Evolutionary conservation across 1,140 invertebrate species (phyloP).

Genomic region (Chrysoperla carnea): DNA sequence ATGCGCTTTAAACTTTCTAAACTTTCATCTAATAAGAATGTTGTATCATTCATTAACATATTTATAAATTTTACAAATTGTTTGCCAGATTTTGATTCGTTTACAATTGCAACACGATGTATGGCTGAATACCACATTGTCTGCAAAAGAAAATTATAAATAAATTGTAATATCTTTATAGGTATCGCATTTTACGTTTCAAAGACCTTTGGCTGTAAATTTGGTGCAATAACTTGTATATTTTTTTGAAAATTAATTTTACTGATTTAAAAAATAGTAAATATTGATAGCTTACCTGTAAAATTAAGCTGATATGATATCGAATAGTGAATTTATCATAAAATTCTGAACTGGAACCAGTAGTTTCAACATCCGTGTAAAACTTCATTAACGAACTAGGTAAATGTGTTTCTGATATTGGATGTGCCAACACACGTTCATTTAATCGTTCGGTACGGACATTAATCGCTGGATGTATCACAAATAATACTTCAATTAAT

Average conservation of each 20-base stretch:
- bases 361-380: conserved; percentile 96
- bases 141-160: not conserved
- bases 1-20: conserved; percentile 87
- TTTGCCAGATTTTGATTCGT: conserved; percentile 67
- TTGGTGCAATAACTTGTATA: too few relatives aligned
- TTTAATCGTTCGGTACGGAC: conserved; percentile 32
- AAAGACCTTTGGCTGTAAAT: too few relatives aligned
- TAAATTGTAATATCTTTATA: too few relatives aligned
- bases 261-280: not conserved
- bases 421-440: conserved; percentile 62
- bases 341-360: conserved; percentile 92
- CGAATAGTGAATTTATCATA: conserved; percentile 98
- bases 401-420: conserved; percentile 62
- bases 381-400: conserved; percentile 91
- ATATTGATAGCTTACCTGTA: conserved; percentile 79
- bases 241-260: not conserved
- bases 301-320: conserved; percentile 92
- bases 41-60: conserved; percentile 99
- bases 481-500: conserved; percentile 85
- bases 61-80: conserved; percentile 97
- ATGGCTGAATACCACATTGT: conserved; percentile 19
- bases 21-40: conserved; percentile 92
- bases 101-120: conserved; percentile 53
- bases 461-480: conserved; percentile 72
- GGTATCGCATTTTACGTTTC: too few relatives aligned